Evolutionary conservation across 2,888 invertebrate genomes (phyloP), one percentile per base, ranked within the genome.

Genomic region (Thelaira solivaga): DNA sequence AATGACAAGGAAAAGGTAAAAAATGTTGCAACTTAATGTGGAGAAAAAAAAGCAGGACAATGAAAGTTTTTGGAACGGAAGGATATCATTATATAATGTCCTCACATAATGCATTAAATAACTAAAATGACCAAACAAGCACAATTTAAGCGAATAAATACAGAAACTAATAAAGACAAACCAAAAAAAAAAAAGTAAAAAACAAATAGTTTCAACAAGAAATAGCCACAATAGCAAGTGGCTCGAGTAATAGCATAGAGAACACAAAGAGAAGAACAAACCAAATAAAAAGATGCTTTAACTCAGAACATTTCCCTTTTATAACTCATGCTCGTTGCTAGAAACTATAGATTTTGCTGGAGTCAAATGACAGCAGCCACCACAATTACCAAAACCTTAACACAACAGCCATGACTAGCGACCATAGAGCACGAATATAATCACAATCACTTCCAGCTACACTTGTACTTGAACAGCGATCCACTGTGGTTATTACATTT

Each of bases 361-460:
- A n/a, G 43, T 39, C 39, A 47, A 75, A 55, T 47, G 64, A 24
- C 61, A 55, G 57, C 62, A 47, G 43, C 72, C 55, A 72, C 76
- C 76, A 72, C 77, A 77, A 68, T 68, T 72, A 72, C 72, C 68
- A 73, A 77, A 77, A 77, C 67, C 72, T 76, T 55, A 61, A 53
- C 55, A 62, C 31, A 45, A 53, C 57, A 59, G 57, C 20, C 36
- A 64, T 47, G 11, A 43, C 16, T 8, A n/a, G 20, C 31, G 39
- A 34, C 64, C 26, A 31, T 29, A 72, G 10, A 41, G 39, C 55
- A 55, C 18, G 59, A 41, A 49, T 45, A 39, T 73, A 41, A 67
- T 55, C 61, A 53, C 53, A 75, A 49, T 57, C 53, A 61, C 39
- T 61, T 47, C 45, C 55, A 51, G n/a, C 61, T 55, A 45, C 61